Evolutionary conservation across 2,113 vertebrate species (phyloP), one percentile per base, ranked within the genome.

Genomic region (Eulemur macaco): DNA sequence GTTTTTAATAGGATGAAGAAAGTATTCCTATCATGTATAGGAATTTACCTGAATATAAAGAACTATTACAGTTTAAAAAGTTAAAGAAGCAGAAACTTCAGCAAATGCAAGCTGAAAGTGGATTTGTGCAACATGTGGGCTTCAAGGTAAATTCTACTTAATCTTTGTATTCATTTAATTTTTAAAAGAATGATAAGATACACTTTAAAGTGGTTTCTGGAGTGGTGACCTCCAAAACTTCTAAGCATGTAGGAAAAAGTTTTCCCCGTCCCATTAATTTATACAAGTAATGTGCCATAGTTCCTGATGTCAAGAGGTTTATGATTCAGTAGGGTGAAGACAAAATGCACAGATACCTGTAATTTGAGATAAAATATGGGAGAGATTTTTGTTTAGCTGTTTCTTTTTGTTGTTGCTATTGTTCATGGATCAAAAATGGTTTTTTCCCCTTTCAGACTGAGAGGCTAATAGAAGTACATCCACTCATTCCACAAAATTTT

Each of bases 21-120:
- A 98, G 98, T 80, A 98, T 99, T 91, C 99, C 99, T 93, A n/a
- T 99, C 84, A 99, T 99, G 78, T 98, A 98, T 87, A 99, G 99
- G 87, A 99, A 98, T 96, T 97, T 99, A 91, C 99, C 99, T 0
- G 99, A 99, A 98, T 99, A 99, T 98, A 99, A 99, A 98, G 99
- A 99, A 98, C 98, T 99, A 88, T 98, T 99, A 98, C 99, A 99
- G 96, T 99, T 99, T 96, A 99, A 99, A 98, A 99, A 99, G 82
- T 95, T 99, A 97, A 99, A 99, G 98, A 99, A 99, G 95, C 99
- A 99, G 97, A 99, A 99, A 76, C 98, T 99, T 58, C 99, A 99
- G 94, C 99, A 99, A 97, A 99, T 99, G 98, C 99, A 99, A 84
- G 99, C 99, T 58, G 99, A 99, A 96, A 99, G 99, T 97, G 98